Evolutionary conservation across 2,797 vertebrate species (phyloP).

Genomic region (Merluccius polli): DNA sequence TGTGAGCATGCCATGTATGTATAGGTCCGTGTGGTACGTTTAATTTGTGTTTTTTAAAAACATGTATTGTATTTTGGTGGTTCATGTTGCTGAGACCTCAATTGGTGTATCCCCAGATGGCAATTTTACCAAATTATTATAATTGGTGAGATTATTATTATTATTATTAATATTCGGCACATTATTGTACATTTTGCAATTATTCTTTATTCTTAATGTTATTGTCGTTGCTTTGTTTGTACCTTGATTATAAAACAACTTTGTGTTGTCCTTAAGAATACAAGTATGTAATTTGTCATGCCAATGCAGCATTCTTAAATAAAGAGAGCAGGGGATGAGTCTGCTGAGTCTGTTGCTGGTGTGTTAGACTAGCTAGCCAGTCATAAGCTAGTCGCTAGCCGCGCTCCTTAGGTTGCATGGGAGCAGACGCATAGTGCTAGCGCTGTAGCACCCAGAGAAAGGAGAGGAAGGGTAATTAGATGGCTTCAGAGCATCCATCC

Average conservation of each 20-base stretch:
- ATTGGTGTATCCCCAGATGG: too few relatives aligned
- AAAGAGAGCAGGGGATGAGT: background rate
- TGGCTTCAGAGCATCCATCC: conserved; percentile 69
- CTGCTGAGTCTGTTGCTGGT: background rate
- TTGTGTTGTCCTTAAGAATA: background rate
- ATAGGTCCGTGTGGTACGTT: conserved; percentile 1
- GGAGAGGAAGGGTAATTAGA: conserved; percentile 66
- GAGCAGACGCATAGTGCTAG: background rate
- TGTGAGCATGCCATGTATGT: conserved; percentile 13
- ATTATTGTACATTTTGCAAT: background rate
- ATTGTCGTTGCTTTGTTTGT: background rate
- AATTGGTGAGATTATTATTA: background rate
- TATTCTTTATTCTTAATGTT: background rate
- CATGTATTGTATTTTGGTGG: background rate
- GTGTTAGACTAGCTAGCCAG: background rate
- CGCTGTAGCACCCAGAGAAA: background rate
- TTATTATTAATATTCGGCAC: background rate
- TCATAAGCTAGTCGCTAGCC: background rate
- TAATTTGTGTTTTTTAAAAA: background rate
- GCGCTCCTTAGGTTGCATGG: background rate
- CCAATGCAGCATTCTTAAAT: background rate
- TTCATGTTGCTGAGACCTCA: background rate
- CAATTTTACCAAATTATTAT: too few relatives aligned
- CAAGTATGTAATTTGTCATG: background rate
- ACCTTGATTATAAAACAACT: background rate